These are phyloP conservation scores for Phylloscopus whistleri DNA, from an alignment of 2,113 vertebrate species.

Conservation along the genomic window DNA sequence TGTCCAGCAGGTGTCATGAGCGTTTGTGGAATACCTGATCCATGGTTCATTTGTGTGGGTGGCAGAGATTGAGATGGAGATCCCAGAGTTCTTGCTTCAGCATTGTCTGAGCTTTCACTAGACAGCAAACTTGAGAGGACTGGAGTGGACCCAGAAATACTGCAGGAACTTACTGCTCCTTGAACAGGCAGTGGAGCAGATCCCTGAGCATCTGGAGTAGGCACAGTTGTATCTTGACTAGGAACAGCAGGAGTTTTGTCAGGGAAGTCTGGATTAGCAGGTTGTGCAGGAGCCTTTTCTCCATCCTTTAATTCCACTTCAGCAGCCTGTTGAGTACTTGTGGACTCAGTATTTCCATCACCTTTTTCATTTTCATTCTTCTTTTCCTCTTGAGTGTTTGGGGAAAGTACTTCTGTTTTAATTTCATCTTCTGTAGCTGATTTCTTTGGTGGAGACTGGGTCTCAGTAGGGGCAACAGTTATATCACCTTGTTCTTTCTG, in stretches of 20 bases:
- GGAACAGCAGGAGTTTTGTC: conserved; percentile 48
- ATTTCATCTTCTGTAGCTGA: conserved; percentile 51
- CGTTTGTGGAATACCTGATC: conserved; percentile 68
- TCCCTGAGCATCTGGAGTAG: conserved; percentile 57
- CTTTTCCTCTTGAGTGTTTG: conserved; percentile 62
- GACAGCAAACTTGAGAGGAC: conserved; percentile 87
- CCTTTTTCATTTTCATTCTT: conserved; percentile 70
- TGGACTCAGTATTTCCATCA: conserved; percentile 39
- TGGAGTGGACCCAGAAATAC: conserved; percentile 73
- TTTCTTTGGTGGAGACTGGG: conserved; percentile 66
- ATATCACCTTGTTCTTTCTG: conserved; percentile 67
- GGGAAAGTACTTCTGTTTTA: conserved; percentile 75
- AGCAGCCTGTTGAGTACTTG: conserved; percentile 62
- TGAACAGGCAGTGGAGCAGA: conserved; percentile 55
- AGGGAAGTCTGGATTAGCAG: conserved; percentile 36
- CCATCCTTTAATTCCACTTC: conserved; percentile 73
- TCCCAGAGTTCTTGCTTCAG: conserved; percentile 72
- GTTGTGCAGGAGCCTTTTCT: conserved; percentile 25
- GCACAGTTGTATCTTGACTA: conserved; percentile 52
- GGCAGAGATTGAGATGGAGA: conserved; percentile 76
- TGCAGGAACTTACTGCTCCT: conserved; percentile 64
- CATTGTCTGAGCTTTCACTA: conserved; percentile 79
- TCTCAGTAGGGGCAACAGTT: conserved; percentile 28
- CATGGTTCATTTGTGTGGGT: conserved; percentile 71
- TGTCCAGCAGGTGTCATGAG: conserved; percentile 72